These are phyloP conservation scores for Eudyptes chrysolophus DNA, from an alignment of 2,113 vertebrate genomes.

Conservation along the genomic window DNA sequence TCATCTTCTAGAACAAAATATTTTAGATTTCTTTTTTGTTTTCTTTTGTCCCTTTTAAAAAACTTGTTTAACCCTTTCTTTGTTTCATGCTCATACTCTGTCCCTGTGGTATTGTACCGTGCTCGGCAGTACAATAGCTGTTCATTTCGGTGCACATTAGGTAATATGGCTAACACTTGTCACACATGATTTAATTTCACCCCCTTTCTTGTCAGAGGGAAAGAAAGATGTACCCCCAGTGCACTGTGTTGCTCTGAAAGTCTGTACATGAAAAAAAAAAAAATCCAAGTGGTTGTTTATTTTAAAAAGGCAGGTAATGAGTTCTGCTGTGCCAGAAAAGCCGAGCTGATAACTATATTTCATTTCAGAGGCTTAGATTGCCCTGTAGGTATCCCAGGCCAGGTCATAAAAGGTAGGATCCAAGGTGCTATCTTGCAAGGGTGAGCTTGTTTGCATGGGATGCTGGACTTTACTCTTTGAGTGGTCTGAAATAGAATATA, in stretches of 20 bases:
- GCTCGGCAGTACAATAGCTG: background rate
- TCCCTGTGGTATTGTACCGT: background rate
- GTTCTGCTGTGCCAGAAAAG: background rate
- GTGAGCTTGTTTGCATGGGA: background rate
- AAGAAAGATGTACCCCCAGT: background rate
- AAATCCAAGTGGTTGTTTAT: background rate
- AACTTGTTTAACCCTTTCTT: background rate
- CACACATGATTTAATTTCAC: background rate
- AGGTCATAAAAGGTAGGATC: background rate
- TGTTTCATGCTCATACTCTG: background rate
- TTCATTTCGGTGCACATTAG: background rate
- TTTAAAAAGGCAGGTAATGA: background rate
- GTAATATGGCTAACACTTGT: background rate
- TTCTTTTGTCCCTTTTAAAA: background rate
- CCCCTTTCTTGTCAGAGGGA: background rate
- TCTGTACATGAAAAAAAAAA: background rate
- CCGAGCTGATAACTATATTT: background rate
- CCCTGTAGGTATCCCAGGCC: background rate
- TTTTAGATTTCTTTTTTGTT: background rate
- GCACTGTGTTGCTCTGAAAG: background rate
- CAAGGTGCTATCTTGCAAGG: background rate
- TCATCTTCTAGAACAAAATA: background rate
- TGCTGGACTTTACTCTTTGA: background rate
- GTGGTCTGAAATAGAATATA: background rate
- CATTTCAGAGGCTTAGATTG: background rate